Evolutionary conservation across 2,797 vertebrate species (phyloP), one percentile per base, ranked within the genome.

Genomic region (Notoglanidium macrostoma): DNA sequence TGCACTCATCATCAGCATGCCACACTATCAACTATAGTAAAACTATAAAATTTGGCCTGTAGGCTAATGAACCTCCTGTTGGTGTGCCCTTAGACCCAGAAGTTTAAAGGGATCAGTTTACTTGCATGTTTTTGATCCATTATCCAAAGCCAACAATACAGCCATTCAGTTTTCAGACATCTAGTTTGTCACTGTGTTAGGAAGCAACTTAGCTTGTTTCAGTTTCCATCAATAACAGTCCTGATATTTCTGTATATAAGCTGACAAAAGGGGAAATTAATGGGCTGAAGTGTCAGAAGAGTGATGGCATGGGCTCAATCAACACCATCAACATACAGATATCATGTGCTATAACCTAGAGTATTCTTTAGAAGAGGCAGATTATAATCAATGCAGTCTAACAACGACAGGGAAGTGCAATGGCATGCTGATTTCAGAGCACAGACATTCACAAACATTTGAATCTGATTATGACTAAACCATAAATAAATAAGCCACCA

Each of bases 81-180:
- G 29, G 23, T 21, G 8, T n/a, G 67, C 12, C 44, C n/a, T 40
- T 35, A 40, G 46, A 57, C 54, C 59, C 17, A 54, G 40, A 40
- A 2, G 57, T 59, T 49, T 59, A 57, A 84, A 32, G n/a, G 46
- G 59, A 65, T 35, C 14, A 4, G 29, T 35, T 68, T 46, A 21
- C 76, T 59, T 46, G 21, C 35, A 61, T 14, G 49, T 70, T 55
- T 57, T 68, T 46, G 79, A 65, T 29, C 6, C 14, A 57, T 55
- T 57, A 35, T 73, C 8, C 26, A 72, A 29, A 67, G 44, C 14
- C 61, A 83, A 83, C 44, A 83, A 67, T 67, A 83, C 1, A 83
- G 40, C 17, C 44, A 21, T 67, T 49, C 8, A 80, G 32, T 61
- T 80, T 79, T 78, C 54, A 57, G 76, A 78, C 77, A 59, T 59